Evolutionary conservation across 2,113 vertebrate species (phyloP), one percentile per base, ranked within the genome.

Genomic region (Bathybates hornii): DNA sequence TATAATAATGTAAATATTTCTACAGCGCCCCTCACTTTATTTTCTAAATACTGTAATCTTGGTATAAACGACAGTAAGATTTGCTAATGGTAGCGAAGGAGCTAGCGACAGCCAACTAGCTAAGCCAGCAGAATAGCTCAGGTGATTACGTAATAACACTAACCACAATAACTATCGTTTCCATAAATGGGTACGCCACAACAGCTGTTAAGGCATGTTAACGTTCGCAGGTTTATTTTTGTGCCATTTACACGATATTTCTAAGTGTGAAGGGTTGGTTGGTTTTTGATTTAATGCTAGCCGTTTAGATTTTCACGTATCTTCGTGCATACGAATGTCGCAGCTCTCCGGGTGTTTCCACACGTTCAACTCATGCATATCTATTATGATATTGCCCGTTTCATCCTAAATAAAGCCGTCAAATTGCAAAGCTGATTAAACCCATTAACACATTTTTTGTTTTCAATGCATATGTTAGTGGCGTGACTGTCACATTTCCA

Each of bases 111-210:
- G 27, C 19, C 34, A 89, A 83, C 79, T 87, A 89, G 91, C 86
- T 93, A 88, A 93, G 84, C 92, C 89, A 93, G 83, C 86, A 87
- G 93, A 91, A 78, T 82, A 61, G 88, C 88, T 92, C 91, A 84
- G 89, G 81, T 83, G 93, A 93, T 95, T 91, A 95, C 94, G 95
- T 95, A 94, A 96, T 86, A 45, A 86, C 83, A 27, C 54, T 52
- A 82, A 86, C 86, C 90, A 92, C 93, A 89, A 84, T 89, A 92
- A 92, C 63, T 84, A 78, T 73, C 32, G 76, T 92, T 90, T 59
- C 91, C 87, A 80, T 91, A 92, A 85, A 92, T 89, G 84, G 89
- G 45, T 4, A n/a, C 78, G 14, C 14, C 11, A 52, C 81, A 81
- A 61, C 80, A 87, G 87, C 91, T 90, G 88, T 80, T 61, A 56